Evolutionary conservation across 2,888 invertebrate species (phyloP).

Genomic region (Dynastes grantii): DNA sequence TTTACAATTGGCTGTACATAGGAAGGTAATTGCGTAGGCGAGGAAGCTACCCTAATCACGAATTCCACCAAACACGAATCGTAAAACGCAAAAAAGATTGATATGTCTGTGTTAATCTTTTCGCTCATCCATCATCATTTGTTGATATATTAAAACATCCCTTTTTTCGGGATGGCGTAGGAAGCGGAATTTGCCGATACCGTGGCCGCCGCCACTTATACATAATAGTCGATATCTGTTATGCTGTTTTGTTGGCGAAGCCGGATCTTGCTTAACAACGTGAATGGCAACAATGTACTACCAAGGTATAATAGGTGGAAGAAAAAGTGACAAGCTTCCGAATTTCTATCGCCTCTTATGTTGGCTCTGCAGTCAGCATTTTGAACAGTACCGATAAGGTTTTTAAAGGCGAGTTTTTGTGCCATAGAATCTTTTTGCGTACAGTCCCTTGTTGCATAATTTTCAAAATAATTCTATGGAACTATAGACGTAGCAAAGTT

Average conservation of each 20-base stretch:
- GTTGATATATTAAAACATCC: conserved; percentile 59
- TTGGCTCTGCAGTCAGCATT: too few relatives aligned
- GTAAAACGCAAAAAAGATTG: conserved; percentile 61
- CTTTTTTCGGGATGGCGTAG: neutral
- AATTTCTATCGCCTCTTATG: too few relatives aligned
- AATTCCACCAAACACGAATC: neutral
- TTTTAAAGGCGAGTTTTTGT: too few relatives aligned
- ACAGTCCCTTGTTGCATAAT: too few relatives aligned
- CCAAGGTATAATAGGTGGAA: neutral
- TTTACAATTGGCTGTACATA: too few relatives aligned
- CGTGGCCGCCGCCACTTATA: conserved; percentile 53
- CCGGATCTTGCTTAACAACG: neutral
- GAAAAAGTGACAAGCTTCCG: too few relatives aligned
- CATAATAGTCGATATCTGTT: conserved; percentile 48
- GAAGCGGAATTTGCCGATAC: neutral
- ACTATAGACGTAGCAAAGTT: too few relatives aligned
- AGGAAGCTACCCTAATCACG: neutral
- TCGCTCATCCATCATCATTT: conserved; percentile 67
- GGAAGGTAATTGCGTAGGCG: too few relatives aligned
- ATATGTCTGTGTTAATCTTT: conserved; percentile 66
- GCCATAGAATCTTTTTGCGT: too few relatives aligned
- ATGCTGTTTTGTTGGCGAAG: conserved; percentile 53
- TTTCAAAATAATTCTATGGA: too few relatives aligned
- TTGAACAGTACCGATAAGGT: too few relatives aligned
- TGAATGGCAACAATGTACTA: neutral